Percentiles rank a stretch among this genome's conserved stretches.
These are phyloP conservation scores for Xestia xanthographa DNA, from an alignment of 2,888 invertebrate genomes.

Conservation along the genomic window DNA sequence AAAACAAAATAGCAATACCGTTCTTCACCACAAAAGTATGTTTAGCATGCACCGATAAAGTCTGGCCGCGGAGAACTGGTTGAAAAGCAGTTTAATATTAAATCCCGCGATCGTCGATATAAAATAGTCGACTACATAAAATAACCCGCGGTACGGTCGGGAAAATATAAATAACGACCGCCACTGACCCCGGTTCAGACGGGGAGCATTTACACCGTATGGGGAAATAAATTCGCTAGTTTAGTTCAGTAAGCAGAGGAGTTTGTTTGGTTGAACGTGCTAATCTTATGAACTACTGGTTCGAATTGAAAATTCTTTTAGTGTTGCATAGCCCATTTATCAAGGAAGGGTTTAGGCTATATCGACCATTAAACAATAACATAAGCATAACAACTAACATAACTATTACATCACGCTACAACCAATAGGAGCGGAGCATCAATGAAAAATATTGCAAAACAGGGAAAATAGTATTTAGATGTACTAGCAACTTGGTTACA, in stretches of 20 bases:
- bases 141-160: conserved; percentile 65
- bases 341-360: too few relatives aligned
- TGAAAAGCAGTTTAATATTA: conserved; percentile 67
- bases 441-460: too few relatives aligned
- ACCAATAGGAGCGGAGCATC: too few relatives aligned
- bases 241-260: too few relatives aligned
- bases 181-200: conserved; percentile 66
- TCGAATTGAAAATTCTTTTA: too few relatives aligned
- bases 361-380: too few relatives aligned
- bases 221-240: background rate
- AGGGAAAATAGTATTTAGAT: too few relatives aligned
- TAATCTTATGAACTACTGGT: too few relatives aligned
- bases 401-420: too few relatives aligned
- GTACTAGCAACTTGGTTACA: background rate
- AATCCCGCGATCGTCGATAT: conserved; percentile 62
- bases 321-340: too few relatives aligned
- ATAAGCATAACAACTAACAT: too few relatives aligned
- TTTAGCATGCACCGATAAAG: conserved; percentile 59
- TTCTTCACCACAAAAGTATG: conserved; percentile 46
- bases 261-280: too few relatives aligned
- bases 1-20: conserved; percentile 40
- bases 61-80: conserved; percentile 40
- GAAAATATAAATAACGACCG: conserved; percentile 75
- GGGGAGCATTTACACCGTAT: conserved; percentile 58
- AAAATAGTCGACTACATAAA: conserved; percentile 69